phyloP scores from a whole-genome alignment of 2,113 vertebrate species.

The Sialia sialis region DNA sequence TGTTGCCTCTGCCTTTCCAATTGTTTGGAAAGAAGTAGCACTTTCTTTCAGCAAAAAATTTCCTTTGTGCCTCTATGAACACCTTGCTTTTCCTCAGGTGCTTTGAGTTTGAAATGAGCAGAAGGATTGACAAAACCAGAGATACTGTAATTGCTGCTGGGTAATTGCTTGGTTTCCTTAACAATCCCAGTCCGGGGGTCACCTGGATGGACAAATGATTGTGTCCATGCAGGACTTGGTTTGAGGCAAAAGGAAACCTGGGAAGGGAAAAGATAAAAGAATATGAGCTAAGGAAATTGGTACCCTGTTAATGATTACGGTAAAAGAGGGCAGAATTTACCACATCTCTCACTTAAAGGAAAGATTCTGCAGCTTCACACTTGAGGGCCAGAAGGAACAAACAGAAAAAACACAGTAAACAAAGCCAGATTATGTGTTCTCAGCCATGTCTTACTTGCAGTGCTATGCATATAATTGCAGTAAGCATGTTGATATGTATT shows the following conservation, averaged over 20 bases:
- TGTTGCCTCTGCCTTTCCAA: background rate
- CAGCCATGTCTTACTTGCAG: background rate
- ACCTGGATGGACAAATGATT: background rate
- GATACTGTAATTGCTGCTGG: background rate
- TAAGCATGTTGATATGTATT: background rate
- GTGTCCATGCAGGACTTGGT: background rate
- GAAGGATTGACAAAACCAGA: background rate
- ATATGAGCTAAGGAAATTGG: background rate
- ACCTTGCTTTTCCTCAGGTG: background rate
- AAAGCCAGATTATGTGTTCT: background rate
- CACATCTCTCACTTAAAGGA: background rate
- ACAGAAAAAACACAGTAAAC: background rate
- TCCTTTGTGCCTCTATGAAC: background rate
- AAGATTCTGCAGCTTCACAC: background rate
- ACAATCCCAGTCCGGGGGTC: background rate
- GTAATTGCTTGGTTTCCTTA: background rate
- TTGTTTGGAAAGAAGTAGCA: background rate
- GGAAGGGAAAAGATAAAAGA: background rate
- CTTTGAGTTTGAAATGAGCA: background rate
- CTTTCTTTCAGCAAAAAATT: background rate
- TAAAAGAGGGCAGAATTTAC: background rate
- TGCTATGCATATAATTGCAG: background rate
- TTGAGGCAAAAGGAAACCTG: background rate
- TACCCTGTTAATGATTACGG: background rate
- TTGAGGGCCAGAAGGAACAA: background rate